A percentile compares a stretch with the other conserved stretches of the same genome.
phyloP scores from a whole-genome alignment of 2,113 vertebrate species.

The Tychaedon coryphoeus region DNA sequence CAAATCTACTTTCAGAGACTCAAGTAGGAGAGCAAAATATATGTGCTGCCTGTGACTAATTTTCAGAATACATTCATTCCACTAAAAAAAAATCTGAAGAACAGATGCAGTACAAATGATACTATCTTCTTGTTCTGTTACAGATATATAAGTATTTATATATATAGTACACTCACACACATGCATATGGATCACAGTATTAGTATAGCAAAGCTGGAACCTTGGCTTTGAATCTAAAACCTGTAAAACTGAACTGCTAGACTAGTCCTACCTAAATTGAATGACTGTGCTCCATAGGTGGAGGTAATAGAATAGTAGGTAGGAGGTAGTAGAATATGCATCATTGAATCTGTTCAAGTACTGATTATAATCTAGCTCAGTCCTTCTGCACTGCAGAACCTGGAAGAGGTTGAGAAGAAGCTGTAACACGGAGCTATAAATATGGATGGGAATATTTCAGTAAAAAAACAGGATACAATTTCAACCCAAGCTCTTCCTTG shows the following conservation, averaged over 20 bases:
- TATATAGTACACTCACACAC: background rate
- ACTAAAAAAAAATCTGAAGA: fast-evolving
- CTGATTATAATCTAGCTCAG: background rate
- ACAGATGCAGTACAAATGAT: background rate
- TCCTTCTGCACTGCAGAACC: background rate
- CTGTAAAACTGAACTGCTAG: background rate
- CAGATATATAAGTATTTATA: background rate
- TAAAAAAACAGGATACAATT: background rate
- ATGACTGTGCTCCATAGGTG: background rate
- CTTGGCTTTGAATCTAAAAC: background rate
- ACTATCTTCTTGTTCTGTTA: background rate
- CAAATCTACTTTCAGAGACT: background rate
- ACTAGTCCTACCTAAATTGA: background rate
- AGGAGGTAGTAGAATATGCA: background rate
- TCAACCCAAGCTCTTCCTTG: background rate
- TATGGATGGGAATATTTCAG: background rate
- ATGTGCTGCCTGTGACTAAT: background rate
- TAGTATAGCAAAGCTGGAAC: background rate
- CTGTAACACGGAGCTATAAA: background rate
- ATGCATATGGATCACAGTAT: background rate
- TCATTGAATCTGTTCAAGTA: background rate
- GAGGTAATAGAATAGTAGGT: background rate
- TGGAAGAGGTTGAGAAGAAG: background rate
- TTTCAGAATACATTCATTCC: background rate
- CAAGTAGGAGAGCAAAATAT: background rate